Evolutionary conservation across 2,888 invertebrate genomes (phyloP), one percentile per base, ranked within the genome.

Genomic region (Thalpophila matura): DNA sequence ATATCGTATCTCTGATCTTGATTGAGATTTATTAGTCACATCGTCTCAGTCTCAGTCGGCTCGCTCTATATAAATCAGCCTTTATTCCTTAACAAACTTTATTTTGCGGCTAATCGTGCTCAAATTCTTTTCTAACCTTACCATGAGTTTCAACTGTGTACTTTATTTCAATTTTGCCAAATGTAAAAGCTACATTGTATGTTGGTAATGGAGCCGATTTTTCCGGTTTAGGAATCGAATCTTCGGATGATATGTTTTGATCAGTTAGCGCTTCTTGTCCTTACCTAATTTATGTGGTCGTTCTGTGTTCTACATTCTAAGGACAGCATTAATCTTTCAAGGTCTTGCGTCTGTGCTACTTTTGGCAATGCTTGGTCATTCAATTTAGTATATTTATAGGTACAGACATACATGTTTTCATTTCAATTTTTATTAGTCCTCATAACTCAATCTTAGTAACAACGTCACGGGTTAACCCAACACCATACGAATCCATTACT

Each of bases 1-100:
- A 85, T 86, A 92, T 91, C 91, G 85, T 87, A 87, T 89, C 91
- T 82, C 79, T 75, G 82, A 93, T 93, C 93, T 92, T 93, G 93
- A 93, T 93, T 91, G 89, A 93, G 93, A 93, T 93, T 93, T 93
- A 93, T 93, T 91, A 84, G 90, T 84, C 88, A 84, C 84, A 89
- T 86, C 87, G 85, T 80, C 82, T 76, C 78, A 81, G 86, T 76
- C 85, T 75, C 77, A 80, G 86, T 80, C 86, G 86, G 84, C 83
- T 80, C 85, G 85, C 81, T 86, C 83, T 84, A 78, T 84, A 87
- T 86, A 88, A 87, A 87, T 86, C 86, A 86, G 83, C 74, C 80
- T 83, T 80, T 81, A 82, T 81, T 79, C 70, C 78, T 77, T 60
- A 64, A 83, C 84, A 77, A 86, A 77, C 58, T 74, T 77, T 62